phyloP scores from a whole-genome alignment of 2,113 vertebrate genomes.

The Chascanopsetta lugubris region DNA sequence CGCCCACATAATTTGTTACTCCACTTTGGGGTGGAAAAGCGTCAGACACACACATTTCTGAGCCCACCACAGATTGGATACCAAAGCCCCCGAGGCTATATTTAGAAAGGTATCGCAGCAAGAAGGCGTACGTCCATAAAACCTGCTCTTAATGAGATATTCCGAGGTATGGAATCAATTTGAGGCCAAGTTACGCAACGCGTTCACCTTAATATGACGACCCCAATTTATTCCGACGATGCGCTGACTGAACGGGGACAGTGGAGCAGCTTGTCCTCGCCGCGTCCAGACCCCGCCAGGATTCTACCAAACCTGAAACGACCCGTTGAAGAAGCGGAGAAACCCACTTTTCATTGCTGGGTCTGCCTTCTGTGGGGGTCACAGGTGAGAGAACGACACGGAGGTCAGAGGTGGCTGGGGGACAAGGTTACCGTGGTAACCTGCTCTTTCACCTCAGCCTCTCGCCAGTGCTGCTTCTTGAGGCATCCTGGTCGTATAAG shows the following conservation, averaged over 20 bases:
- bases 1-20: constrained; percentile 67
- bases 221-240: not conserved
- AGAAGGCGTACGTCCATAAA: constrained; percentile 14
- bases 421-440: no score
- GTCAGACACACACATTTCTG: constrained; percentile 55
- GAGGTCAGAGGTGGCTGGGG: no score
- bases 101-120: constrained; percentile 57
- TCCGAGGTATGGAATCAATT: constrained; percentile 21
- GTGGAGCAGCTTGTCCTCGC: not conserved
- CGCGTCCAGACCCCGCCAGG: no score
- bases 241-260: not conserved
- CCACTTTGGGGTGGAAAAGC: constrained; percentile 61
- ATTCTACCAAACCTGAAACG: no score
- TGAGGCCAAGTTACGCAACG: not conserved
- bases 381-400: no score
- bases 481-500: no score
- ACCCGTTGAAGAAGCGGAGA: no score
- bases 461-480: no score
- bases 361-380: no score
- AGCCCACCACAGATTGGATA: constrained; percentile 40
- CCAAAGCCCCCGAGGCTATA: constrained; percentile 50
- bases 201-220: not conserved
- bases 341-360: no score
- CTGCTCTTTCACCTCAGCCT: no score
- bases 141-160: not conserved